These are phyloP conservation scores for Vultur gryphus DNA, from an alignment of 2,797 vertebrate genomes.

Conservation along the genomic window DNA sequence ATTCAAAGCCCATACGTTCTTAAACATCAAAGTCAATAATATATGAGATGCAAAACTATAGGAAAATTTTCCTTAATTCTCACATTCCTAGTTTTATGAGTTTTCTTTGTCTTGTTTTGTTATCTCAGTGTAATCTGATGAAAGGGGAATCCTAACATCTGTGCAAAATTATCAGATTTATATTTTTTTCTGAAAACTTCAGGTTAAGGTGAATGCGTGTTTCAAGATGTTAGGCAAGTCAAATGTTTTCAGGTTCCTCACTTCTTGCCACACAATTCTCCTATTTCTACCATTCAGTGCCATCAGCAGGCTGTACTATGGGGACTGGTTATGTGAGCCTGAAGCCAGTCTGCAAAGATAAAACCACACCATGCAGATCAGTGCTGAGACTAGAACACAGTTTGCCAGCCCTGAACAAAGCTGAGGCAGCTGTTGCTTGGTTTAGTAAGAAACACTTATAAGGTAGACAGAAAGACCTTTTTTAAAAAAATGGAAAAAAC, in stretches of 20 bases:
- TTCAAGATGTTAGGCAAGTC: background rate
- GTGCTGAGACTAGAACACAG: background rate
- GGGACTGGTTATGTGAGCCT: background rate
- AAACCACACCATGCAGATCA: background rate
- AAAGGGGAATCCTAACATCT: background rate
- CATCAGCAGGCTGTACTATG: background rate
- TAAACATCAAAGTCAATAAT: background rate
- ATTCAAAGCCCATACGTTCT: rapidly evolving
- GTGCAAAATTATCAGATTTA: background rate
- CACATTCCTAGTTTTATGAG: background rate
- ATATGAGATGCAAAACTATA: background rate
- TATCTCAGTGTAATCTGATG: background rate
- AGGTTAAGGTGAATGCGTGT: background rate
- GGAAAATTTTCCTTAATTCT: background rate
- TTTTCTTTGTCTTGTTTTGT: background rate
- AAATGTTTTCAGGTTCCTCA: background rate
- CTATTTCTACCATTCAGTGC: background rate
- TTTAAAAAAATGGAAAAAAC: rapidly evolving
- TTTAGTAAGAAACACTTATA: background rate
- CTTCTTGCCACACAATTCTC: background rate
- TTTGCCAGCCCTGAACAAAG: background rate
- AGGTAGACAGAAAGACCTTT: background rate
- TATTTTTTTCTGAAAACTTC: background rate
- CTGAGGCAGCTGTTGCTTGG: background rate
- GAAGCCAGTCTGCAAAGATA: background rate